Evolutionary conservation across 2,888 invertebrate genomes (phyloP).

Genomic region (Conchocele bisecta): DNA sequence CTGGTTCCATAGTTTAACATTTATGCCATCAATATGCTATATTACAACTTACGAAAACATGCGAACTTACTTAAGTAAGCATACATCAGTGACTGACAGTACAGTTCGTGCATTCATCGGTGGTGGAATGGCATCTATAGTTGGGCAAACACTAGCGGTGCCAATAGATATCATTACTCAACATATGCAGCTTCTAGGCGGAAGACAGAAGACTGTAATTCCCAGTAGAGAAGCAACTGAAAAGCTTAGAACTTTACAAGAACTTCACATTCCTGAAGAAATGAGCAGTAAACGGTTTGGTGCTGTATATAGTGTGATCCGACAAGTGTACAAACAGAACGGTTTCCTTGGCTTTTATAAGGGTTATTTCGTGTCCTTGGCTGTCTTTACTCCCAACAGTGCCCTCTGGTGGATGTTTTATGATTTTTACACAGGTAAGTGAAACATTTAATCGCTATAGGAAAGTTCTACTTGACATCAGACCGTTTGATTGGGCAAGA

Average conservation of each 20-base stretch:
- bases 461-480: neutral
- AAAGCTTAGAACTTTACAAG: conserved; percentile 45
- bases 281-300: conserved; percentile 64
- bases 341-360: conserved; percentile 95
- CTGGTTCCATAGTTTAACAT: conserved; percentile 95
- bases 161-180: conserved; percentile 98
- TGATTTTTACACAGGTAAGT: conserved; percentile 94
- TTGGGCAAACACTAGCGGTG: conserved; percentile 97
- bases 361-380: conserved; percentile 95
- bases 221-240: conserved; percentile 25
- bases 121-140: conserved; percentile 95
- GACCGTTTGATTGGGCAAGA: neutral
- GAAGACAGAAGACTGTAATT: conserved; percentile 78
- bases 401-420: conserved; percentile 99
- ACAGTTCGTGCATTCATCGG: conserved; percentile 87
- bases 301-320: conserved; percentile 85
- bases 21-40: conserved; percentile 85
- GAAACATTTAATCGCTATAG: neutral
- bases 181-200: conserved; percentile 95
- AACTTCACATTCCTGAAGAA: conserved; percentile 56
- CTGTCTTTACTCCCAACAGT: conserved; percentile 97
- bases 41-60: conserved; percentile 97
- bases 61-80: conserved; percentile 89
- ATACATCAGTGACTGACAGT: conserved; percentile 84
- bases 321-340: conserved; percentile 90